Percentiles rank a stretch among this genome's conserved stretches.
phyloP scores from a whole-genome alignment of 2,888 invertebrate species.

The Oeneis ivallda region DNA sequence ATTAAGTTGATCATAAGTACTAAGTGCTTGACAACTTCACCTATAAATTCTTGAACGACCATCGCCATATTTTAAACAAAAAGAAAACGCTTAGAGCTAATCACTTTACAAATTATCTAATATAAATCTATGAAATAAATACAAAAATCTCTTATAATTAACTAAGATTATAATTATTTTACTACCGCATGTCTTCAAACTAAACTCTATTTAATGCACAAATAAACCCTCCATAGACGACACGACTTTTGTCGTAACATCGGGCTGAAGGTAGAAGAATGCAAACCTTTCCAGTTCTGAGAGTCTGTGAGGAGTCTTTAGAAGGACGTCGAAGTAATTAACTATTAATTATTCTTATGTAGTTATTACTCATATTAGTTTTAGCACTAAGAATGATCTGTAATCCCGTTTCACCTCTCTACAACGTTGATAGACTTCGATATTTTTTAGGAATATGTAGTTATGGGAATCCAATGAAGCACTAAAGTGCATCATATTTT shows the following conservation, averaged over 20 bases:
- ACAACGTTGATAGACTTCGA: too few species aligned
- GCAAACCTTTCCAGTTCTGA: slow-evolving; percentile 1
- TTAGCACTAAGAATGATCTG: too few species aligned
- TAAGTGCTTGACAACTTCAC: slow-evolving; percentile 63
- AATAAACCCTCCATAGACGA: slow-evolving; percentile 40
- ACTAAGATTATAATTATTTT: slow-evolving; percentile 75
- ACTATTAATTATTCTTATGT: too few species aligned
- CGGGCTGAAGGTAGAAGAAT: neutral
- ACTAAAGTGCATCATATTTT: neutral
- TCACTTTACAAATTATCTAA: slow-evolving; percentile 81
- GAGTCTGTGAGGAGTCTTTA: neutral
- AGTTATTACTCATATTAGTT: too few species aligned
- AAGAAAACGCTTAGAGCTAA: slow-evolving; percentile 69
- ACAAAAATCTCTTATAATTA: slow-evolving; percentile 78
- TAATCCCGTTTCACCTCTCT: too few species aligned
- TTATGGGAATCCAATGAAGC: neutral
- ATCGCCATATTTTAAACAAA: slow-evolving; percentile 72
- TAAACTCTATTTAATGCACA: slow-evolving; percentile 76
- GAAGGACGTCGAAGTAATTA: too few species aligned
- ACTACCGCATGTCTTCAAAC: slow-evolving; percentile 78
- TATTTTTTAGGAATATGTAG: too few species aligned
- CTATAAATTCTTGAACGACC: slow-evolving; percentile 67
- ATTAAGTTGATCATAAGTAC: slow-evolving; percentile 76
- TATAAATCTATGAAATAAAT: slow-evolving; percentile 81
- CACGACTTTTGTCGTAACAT: slow-evolving; percentile 20